Evolutionary conservation across 2,888 invertebrate genomes (phyloP).

Genomic region (Drosophila kuntzei): DNA sequence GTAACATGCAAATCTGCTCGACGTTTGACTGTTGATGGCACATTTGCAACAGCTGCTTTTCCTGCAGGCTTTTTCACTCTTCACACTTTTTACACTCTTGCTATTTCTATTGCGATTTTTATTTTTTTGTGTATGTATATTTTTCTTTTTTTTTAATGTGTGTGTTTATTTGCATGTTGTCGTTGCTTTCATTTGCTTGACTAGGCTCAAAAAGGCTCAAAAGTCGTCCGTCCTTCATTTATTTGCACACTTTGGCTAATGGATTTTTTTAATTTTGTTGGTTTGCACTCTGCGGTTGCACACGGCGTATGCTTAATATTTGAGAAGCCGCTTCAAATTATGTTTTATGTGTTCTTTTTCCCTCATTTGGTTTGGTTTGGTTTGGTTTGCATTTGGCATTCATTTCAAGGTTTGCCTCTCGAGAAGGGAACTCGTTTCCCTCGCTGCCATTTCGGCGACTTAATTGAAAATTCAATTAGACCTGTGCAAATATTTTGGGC

Average conservation of each 20-base stretch:
- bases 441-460: conserved; percentile 61
- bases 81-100: conserved; percentile 4
- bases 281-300: conserved; percentile 62
- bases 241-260: conserved; percentile 78
- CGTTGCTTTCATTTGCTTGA: conserved; percentile 71
- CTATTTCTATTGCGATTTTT: conserved; percentile 24
- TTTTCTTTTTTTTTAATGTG: not conserved
- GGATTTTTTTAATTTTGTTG: conserved; percentile 60
- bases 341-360: conserved; percentile 50
- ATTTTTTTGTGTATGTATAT: not conserved
- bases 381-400: conserved; percentile 61
- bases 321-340: conserved; percentile 53
- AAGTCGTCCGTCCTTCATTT: conserved; percentile 33
- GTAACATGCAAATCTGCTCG: conserved; percentile 73
- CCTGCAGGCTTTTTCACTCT: conserved; percentile 43
- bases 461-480: conserved; percentile 81
- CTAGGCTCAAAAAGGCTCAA: conserved; percentile 59
- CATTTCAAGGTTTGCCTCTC: not conserved
- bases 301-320: conserved; percentile 77
- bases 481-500: conserved; percentile 77
- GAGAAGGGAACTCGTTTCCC: not conserved
- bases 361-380: conserved; percentile 70
- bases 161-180: conserved; percentile 74
- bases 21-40: conserved; percentile 72
- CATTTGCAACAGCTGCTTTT: conserved; percentile 61